Evolutionary conservation across 2,888 invertebrate genomes (phyloP).

Genomic region (Macrophya annulata): DNA sequence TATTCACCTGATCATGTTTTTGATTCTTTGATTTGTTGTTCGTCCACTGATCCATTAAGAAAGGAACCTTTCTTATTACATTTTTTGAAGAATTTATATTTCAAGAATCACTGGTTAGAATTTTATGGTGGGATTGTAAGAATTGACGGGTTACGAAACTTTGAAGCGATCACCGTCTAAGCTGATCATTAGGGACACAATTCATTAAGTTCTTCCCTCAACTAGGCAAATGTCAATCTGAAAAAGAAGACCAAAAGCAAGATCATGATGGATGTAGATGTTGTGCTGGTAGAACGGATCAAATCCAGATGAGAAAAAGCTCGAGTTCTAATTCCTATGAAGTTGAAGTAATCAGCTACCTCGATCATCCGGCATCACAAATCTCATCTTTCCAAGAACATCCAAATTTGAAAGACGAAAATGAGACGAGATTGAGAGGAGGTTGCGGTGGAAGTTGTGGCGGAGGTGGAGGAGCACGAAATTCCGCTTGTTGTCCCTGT

Average conservation of each 20-base stretch:
- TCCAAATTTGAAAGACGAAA: background rate
- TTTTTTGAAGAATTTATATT: too few species aligned
- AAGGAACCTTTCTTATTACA: too few species aligned
- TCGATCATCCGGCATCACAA: background rate
- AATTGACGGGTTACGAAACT: too few species aligned
- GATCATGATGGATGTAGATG: background rate
- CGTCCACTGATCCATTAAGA: too few species aligned
- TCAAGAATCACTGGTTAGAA: too few species aligned
- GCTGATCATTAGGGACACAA: too few species aligned
- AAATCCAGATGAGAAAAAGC: background rate
- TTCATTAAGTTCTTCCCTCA: too few species aligned
- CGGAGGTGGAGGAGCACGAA: slow-evolving; percentile 59
- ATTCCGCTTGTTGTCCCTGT: slow-evolving; percentile 61
- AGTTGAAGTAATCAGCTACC: background rate
- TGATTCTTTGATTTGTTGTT: background rate
- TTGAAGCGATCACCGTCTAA: too few species aligned
- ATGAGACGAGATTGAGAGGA: slow-evolving; percentile 41
- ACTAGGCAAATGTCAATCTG: background rate
- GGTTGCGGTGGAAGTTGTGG: slow-evolving; percentile 61
- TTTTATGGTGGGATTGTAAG: too few species aligned
- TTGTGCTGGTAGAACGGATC: background rate
- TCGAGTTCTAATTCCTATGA: background rate
- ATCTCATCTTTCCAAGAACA: background rate
- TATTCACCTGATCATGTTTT: background rate
- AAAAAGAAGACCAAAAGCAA: background rate